Conservation (phyloP, 37 sponge, comb jelly and placozoan species). For the Lycopodina hypogea region DNA sequence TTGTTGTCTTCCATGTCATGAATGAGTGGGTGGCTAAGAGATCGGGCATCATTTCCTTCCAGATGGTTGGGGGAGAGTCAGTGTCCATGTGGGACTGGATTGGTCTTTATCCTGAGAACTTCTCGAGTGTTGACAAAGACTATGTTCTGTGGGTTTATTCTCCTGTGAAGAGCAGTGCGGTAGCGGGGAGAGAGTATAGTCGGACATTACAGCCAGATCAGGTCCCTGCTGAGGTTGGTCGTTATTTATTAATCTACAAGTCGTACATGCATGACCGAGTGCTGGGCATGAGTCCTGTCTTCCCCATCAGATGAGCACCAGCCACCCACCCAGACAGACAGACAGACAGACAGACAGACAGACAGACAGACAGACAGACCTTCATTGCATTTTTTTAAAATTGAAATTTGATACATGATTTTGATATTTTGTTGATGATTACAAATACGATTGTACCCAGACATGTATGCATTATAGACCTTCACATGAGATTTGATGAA, state of each 20-base stretch:
- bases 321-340: too few relatives aligned
- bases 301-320: conserved; percentile 25
- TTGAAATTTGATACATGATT: too few relatives aligned
- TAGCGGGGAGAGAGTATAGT: conserved; percentile 9
- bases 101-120: conserved; percentile 50
- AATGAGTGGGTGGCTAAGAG: conserved; percentile 39
- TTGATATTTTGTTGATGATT: too few relatives aligned
- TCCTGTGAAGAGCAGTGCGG: conserved; percentile 22
- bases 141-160: conserved; percentile 43
- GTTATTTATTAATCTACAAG: conserved; percentile 52
- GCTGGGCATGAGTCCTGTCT: conserved; percentile 72
- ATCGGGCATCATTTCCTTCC: conserved; percentile 38
- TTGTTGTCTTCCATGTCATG: conserved; percentile 41
- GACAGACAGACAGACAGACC: too few relatives aligned
- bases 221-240: conserved; percentile 36
- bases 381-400: too few relatives aligned
- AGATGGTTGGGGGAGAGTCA: conserved; percentile 27
- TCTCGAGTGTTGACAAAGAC: conserved; percentile 49
- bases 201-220: conserved; percentile 16
- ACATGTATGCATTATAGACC: too few relatives aligned
- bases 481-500: too few relatives aligned
- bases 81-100: conserved; percentile 73
- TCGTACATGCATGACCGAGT: conserved; percentile 33
- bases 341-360: too few relatives aligned
- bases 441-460: too few relatives aligned